Percentiles rank a stretch among this genome's conserved stretches.
Evolutionary conservation across 2,797 vertebrate species (phyloP).

Genomic region (Vireo griseus): DNA sequence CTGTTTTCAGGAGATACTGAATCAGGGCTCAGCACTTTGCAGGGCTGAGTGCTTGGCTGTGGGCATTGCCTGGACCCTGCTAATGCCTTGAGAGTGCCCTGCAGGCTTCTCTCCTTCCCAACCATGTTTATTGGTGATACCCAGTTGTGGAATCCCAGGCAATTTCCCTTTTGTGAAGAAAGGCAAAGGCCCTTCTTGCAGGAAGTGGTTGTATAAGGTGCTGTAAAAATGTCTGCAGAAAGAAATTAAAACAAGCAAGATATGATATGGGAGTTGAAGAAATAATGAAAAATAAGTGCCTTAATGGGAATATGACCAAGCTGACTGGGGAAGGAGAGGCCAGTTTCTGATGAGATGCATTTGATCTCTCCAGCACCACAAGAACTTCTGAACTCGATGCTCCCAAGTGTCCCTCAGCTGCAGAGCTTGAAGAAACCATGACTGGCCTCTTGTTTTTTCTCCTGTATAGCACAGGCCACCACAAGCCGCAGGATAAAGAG

Average conservation of each 20-base stretch:
- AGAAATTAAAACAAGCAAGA: not conserved
- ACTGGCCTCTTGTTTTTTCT: not conserved
- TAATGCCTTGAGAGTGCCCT: not conserved
- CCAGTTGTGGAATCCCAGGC: not conserved
- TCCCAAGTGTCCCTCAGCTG: not conserved
- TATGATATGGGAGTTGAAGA: not conserved
- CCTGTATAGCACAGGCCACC: not conserved
- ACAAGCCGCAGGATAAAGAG: not conserved
- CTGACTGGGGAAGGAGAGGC: not conserved
- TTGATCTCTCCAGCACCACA: not conserved
- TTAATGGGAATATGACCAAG: not conserved
- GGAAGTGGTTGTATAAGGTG: accelerated
- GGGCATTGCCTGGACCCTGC: not conserved
- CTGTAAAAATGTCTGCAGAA: not conserved
- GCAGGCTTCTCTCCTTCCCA: not conserved
- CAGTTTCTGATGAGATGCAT: not conserved
- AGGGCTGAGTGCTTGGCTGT: not conserved
- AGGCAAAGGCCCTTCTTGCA: not conserved
- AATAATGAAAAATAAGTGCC: not conserved
- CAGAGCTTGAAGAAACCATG: not conserved
- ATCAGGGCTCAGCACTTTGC: not conserved
- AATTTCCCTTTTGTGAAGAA: not conserved
- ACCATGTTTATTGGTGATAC: not conserved
- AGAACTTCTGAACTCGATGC: not conserved
- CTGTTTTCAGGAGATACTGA: not conserved